Base-by-base conservation (phyloP, 2,797 vertebrate species). In the Tachyglossus aculeatus region DNA sequence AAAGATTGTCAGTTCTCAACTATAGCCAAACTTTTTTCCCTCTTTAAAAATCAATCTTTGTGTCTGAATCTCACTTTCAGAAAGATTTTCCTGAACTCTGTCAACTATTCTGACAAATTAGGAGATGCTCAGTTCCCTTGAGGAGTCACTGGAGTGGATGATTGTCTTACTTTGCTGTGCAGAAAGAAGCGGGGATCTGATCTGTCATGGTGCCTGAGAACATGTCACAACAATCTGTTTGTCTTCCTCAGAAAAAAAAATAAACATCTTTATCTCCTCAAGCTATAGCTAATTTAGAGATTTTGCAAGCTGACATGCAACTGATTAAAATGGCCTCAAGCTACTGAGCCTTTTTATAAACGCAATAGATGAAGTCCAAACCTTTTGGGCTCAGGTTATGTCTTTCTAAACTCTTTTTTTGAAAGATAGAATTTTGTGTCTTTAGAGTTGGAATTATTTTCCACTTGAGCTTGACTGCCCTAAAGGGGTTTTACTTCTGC, bases 251-350 rank as follows among this genome's bases (percentile, higher is more conserved):
- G 67, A 83, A 92, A 85, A 87, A 87, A 85, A 89, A 89, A 78
- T 67, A 56, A 90, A 80, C 90, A 87, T 90, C 89, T 91, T 90
- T 86, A 77, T 89, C 61, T 92, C 88, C 87, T 67, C 71, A 45
- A 89, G 90, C 87, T 81, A 88, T 52, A 74, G 84, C 85, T 92
- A 88, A 93, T 92, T 91, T 90, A 87, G 91, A 89, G 84, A 87
- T 88, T 91, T 90, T 88, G 88, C 84, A 86, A 91, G 88, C 86
- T 91, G 90, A 90, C 88, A 84, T 78, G 78, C 82, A 83, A 83
- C 88, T 91, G 90, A 93, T 92, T 91, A 90, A 92, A 90, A 91
- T 89, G 88, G 92, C 92, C 91, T 9, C 71, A 82, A 87, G 90
- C 80, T 79, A 89, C 60, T 50, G 67, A 79, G 86, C 86, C 86